phyloP scores from a whole-genome alignment of 2,888 invertebrate genomes.

The Zygaena filipendulae region DNA sequence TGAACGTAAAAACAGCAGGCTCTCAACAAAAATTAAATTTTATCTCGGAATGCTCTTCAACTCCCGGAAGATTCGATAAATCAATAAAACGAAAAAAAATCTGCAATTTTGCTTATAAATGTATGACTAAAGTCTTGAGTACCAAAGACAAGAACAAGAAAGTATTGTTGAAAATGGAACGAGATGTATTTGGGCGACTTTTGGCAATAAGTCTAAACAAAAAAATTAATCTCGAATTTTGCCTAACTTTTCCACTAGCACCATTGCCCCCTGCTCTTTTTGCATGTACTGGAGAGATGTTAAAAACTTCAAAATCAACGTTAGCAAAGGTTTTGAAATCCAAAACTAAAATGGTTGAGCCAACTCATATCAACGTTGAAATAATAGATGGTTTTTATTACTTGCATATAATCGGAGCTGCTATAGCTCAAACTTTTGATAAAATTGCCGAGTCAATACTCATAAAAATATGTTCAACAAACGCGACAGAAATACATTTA shows the following conservation, averaged over 20 bases:
- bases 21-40: conserved; percentile 20
- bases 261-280: conserved; percentile 10
- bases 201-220: conserved; percentile 22
- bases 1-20: conserved; percentile 19
- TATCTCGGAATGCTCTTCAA: conserved; percentile 18
- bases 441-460: conserved; percentile 15
- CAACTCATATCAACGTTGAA: conserved; percentile 11
- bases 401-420: conserved; percentile 11
- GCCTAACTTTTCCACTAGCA: conserved; percentile 22
- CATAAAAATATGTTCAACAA: conserved; percentile 8
- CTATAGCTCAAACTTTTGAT: conserved; percentile 13
- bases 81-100: conserved; percentile 22
- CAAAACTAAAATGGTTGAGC: conserved; percentile 9
- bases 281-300: conserved; percentile 9
- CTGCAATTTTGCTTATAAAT: conserved; percentile 22
- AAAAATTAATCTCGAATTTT: conserved; percentile 24
- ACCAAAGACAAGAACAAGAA: conserved; percentile 19
- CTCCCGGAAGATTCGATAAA: conserved; percentile 20
- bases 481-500: conserved; percentile 3
- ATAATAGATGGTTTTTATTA: conserved; percentile 18
- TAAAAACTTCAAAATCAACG: conserved; percentile 17
- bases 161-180: conserved; percentile 23
- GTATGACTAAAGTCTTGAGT: conserved; percentile 14
- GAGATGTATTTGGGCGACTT: conserved; percentile 19
- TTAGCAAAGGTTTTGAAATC: conserved; percentile 16